phyloP scores from a whole-genome alignment of 2,797 vertebrate genomes.

The Nothura maculosa region DNA sequence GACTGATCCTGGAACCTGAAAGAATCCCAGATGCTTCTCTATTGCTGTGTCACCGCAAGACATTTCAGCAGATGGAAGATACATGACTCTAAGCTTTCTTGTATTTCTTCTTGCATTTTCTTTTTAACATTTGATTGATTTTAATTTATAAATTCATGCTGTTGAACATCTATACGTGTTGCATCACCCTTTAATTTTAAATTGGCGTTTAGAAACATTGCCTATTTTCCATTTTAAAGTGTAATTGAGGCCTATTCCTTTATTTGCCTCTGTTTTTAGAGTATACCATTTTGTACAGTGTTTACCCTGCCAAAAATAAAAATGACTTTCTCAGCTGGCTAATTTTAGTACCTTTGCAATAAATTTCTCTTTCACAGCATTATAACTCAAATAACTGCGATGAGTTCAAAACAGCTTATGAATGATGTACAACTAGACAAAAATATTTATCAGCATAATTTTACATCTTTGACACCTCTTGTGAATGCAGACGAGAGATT shows the following conservation, averaged over 20 bases:
- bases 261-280: conserved; percentile 5
- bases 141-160: neutral
- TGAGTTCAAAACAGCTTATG: conserved; percentile 19
- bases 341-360: conserved; percentile 2
- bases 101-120: neutral
- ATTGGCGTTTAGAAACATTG: neutral
- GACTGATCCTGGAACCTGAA: neutral
- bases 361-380: neutral
- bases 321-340: conserved; percentile 14
- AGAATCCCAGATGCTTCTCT: neutral
- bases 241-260: neutral
- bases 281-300: neutral
- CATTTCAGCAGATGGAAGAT: neutral
- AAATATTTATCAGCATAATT: neutral
- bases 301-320: neutral
- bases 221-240: neutral
- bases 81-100: neutral
- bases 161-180: neutral
- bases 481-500: neutral
- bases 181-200: neutral
- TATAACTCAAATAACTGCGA: neutral
- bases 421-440: neutral
- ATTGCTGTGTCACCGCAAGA: neutral
- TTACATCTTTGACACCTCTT: conserved; percentile 3
- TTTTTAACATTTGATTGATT: neutral